These are phyloP conservation scores for Tubulanus polymorphus DNA, from an alignment of 2,888 invertebrate species.

Conservation along the genomic window DNA sequence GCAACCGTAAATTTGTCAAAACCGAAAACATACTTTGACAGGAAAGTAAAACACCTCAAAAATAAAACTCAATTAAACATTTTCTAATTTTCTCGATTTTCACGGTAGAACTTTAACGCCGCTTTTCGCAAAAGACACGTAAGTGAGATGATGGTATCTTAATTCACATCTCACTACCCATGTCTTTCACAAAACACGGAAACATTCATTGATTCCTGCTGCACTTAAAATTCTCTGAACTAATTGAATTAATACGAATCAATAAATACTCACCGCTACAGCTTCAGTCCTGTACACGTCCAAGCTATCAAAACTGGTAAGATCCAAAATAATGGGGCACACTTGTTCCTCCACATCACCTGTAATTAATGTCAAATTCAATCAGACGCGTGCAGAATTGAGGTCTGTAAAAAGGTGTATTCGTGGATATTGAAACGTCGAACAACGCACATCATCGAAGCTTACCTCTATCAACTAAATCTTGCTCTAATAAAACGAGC, in stretches of 20 bases:
- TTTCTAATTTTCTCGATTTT: too few species aligned
- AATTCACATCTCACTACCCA: constrained; percentile 98
- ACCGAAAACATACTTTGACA: neutral
- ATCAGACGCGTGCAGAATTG: too few species aligned
- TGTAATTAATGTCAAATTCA: too few species aligned
- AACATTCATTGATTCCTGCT: neutral
- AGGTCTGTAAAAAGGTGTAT: neutral
- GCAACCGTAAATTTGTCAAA: too few species aligned
- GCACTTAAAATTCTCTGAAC: neutral
- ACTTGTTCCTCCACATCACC: constrained; percentile 64
- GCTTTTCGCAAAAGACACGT: constrained; percentile 89
- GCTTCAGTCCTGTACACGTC: constrained; percentile 58
- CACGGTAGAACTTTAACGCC: neutral
- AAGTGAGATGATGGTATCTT: constrained; percentile 75
- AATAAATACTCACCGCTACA: constrained; percentile 45
- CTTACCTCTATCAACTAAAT: constrained; percentile 58
- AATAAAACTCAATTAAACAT: neutral
- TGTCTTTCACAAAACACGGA: constrained; percentile 76
- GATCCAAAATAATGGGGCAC: constrained; percentile 63
- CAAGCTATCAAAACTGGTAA: constrained; percentile 57
- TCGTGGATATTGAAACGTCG: too few species aligned
- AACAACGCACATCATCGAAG: too few species aligned
- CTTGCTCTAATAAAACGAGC: constrained; percentile 64
- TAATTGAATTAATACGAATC: constrained; percentile 2
- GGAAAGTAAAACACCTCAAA: neutral